Percentiles rank a stretch among this genome's conserved stretches.
Evolutionary conservation across 2,797 vertebrate genomes (phyloP).

Genomic region (Halcyon smyrnensis): DNA sequence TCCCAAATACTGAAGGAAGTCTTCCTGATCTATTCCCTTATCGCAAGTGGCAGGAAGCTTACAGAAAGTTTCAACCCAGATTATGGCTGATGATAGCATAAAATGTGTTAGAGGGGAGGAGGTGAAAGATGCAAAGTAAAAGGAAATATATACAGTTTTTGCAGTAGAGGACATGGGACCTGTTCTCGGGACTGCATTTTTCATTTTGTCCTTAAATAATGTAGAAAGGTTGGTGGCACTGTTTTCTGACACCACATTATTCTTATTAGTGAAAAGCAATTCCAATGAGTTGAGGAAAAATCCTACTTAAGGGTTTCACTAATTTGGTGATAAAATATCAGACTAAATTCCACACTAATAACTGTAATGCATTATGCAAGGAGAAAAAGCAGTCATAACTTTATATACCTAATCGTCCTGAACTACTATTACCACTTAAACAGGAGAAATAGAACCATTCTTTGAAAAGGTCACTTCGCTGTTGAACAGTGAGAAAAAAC

Average conservation of each 20-base stretch:
- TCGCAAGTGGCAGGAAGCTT: not conserved
- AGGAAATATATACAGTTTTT: not conserved
- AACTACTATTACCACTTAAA: not conserved
- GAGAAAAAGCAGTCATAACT: not conserved
- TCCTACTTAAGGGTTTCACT: not conserved
- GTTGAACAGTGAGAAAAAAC: not conserved
- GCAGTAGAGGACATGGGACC: not conserved
- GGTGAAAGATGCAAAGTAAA: not conserved
- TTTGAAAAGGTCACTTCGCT: not conserved
- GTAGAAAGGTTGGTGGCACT: not conserved
- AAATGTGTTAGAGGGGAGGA: not conserved
- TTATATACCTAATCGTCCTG: not conserved
- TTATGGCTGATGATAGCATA: not conserved
- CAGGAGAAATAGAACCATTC: not conserved
- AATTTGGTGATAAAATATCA: not conserved
- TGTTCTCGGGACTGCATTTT: not conserved
- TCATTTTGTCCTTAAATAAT: not conserved
- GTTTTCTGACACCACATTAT: not conserved
- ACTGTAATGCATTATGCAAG: not conserved
- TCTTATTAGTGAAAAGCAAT: not conserved
- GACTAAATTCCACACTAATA: not conserved
- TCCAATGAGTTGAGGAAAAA: not conserved
- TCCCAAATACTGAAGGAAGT: not conserved
- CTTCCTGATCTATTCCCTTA: not conserved
- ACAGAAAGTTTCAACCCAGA: not conserved